Evolutionary conservation across 53 echinoderm and acorn worm species (phyloP).

Genomic region (Paracentrotus lividus): DNA sequence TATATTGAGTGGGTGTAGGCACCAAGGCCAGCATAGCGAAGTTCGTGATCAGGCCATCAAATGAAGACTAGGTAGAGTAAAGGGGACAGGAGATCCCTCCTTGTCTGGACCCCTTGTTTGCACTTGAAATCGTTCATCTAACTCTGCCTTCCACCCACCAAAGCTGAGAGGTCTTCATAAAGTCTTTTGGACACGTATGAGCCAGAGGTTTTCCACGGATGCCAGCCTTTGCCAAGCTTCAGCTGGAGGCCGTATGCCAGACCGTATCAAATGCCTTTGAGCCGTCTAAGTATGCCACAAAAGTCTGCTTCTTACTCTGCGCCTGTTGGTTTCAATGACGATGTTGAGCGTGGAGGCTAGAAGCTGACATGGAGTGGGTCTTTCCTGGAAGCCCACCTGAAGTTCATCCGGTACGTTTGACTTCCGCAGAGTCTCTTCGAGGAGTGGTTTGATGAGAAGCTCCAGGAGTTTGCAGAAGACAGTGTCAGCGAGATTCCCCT

Average conservation of each 20-base stretch:
- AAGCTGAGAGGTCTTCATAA: background rate
- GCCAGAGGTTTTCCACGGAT: conserved; percentile 3
- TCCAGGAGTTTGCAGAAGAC: conserved; percentile 23
- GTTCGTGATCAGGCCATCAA: too few species aligned
- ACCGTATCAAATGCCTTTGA: conserved; percentile 24
- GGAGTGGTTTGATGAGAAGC: background rate
- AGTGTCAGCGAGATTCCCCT: too few species aligned
- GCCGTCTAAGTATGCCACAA: too few species aligned
- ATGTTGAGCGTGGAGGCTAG: too few species aligned
- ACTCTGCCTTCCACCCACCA: background rate
- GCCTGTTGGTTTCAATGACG: too few species aligned
- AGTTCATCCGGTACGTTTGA: conserved; percentile 7
- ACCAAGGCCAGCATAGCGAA: too few species aligned
- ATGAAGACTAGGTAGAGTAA: too few species aligned
- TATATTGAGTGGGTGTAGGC: too few species aligned
- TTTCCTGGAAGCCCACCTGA: conserved; percentile 11
- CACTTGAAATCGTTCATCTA: background rate
- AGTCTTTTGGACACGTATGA: conserved; percentile 11
- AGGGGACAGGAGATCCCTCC: conserved; percentile 7
- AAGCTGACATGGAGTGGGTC: too few species aligned
- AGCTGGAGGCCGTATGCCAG: conserved; percentile 9
- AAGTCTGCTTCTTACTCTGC: background rate
- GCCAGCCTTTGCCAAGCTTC: background rate
- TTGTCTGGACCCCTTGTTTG: background rate
- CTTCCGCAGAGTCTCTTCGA: background rate